These are phyloP conservation scores for Pangasius mekongensis DNA, from an alignment of 2,797 vertebrate genomes.

Conservation along the genomic window DNA sequence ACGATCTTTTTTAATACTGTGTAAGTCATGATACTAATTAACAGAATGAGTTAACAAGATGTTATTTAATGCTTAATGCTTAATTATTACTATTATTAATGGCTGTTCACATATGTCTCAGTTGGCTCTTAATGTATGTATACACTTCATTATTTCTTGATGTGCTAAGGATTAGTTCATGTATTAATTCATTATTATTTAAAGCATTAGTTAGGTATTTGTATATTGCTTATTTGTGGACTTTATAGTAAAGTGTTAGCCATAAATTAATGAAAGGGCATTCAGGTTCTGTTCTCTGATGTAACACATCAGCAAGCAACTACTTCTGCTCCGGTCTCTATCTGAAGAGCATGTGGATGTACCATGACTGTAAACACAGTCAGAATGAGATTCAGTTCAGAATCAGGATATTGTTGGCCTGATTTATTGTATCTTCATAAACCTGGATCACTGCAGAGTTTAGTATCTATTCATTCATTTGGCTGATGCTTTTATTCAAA, in stretches of 20 bases:
- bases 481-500: not conserved
- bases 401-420: not conserved
- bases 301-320: not conserved
- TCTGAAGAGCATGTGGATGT: not conserved
- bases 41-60: not conserved
- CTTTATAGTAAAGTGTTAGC: not conserved
- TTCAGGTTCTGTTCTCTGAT: not conserved
- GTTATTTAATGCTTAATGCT: not conserved
- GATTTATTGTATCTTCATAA: not conserved
- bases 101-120: not conserved
- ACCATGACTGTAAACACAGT: not conserved
- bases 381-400: slow-evolving; percentile 11
- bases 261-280: not conserved
- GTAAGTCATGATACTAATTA: not conserved
- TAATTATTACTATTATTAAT: not conserved
- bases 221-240: not conserved
- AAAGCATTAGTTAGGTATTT: not conserved
- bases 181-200: not conserved
- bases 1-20: not conserved
- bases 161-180: slow-evolving; percentile 2
- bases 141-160: slow-evolving; percentile 1
- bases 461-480: not conserved
- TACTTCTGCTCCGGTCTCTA: not conserved
- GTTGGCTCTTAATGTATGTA: not conserved
- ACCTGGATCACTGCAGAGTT: slow-evolving; percentile 17